These are phyloP conservation scores for Trichonephila inaurata DNA, from an alignment of 1,140 invertebrate genomes.

Conservation along the genomic window DNA sequence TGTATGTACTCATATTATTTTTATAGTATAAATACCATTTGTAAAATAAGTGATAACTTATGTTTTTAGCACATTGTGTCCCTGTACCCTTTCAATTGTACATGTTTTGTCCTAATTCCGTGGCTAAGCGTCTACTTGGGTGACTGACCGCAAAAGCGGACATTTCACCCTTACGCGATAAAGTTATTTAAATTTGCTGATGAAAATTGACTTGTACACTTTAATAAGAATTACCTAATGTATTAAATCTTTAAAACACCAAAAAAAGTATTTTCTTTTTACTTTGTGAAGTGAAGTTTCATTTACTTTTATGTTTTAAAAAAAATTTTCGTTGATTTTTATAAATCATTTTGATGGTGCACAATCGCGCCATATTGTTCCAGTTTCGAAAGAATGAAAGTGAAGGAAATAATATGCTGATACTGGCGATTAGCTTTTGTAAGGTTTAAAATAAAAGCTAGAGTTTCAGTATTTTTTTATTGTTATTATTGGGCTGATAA, in stretches of 20 bases:
- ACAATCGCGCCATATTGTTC: background rate
- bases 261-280: background rate
- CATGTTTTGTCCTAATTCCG: constrained; percentile 70
- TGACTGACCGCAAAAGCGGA: constrained; percentile 72
- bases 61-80: constrained; percentile 23
- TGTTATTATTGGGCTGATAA: background rate
- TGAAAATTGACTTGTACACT: background rate
- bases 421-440: constrained; percentile 8
- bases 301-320: background rate
- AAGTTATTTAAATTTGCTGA: background rate
- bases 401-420: background rate
- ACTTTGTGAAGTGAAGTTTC: background rate
- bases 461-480: constrained; percentile 40
- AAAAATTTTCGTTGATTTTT: too few species aligned
- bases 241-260: background rate
- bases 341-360: background rate
- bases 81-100: constrained; percentile 52
- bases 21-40: background rate
- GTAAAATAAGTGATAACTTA: background rate
- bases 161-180: background rate
- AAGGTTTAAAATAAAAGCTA: background rate
- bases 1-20: too few species aligned
- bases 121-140: constrained; percentile 57
- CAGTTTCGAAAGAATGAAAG: background rate
- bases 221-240: background rate